These are phyloP conservation scores for Apeira syringaria DNA, from an alignment of 2,888 invertebrate genomes.

Conservation along the genomic window DNA sequence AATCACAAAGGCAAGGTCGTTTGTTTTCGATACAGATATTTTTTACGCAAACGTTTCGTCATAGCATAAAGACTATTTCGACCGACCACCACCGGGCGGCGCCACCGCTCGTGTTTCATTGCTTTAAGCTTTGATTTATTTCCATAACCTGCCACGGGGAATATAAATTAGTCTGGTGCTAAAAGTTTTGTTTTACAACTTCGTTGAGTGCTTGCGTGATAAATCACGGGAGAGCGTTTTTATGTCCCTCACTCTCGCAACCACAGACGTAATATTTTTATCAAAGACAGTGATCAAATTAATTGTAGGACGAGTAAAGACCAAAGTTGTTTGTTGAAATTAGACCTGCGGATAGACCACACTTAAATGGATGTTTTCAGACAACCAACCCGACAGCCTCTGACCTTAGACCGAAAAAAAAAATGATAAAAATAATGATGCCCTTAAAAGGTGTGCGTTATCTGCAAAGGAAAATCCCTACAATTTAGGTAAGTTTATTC, in stretches of 20 bases:
- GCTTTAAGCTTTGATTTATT: no score
- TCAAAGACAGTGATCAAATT: background rate
- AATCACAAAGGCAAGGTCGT: slow-evolving; percentile 18
- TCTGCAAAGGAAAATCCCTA: no score
- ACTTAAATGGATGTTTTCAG: no score
- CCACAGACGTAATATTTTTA: slow-evolving; percentile 23
- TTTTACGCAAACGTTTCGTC: slow-evolving; percentile 4
- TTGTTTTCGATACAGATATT: slow-evolving; percentile 15
- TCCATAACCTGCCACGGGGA: background rate
- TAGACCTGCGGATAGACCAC: no score
- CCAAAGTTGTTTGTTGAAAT: no score
- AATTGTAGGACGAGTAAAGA: background rate
- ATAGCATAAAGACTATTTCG: background rate
- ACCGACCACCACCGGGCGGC: no score
- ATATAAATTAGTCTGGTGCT: slow-evolving; percentile 3
- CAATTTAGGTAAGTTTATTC: no score
- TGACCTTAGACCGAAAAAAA: no score
- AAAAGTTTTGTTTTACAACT: slow-evolving; percentile 46
- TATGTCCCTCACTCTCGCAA: slow-evolving; percentile 40
- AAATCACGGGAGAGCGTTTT: slow-evolving; percentile 45
- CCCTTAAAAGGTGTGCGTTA: no score
- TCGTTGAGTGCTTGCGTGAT: slow-evolving; percentile 39
- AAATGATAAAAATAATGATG: no score
- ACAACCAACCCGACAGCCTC: no score
- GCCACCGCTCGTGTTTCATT: no score